Conservation (phyloP, 2,797 vertebrate genomes). For the Enteromius trimaculatus region DNA sequence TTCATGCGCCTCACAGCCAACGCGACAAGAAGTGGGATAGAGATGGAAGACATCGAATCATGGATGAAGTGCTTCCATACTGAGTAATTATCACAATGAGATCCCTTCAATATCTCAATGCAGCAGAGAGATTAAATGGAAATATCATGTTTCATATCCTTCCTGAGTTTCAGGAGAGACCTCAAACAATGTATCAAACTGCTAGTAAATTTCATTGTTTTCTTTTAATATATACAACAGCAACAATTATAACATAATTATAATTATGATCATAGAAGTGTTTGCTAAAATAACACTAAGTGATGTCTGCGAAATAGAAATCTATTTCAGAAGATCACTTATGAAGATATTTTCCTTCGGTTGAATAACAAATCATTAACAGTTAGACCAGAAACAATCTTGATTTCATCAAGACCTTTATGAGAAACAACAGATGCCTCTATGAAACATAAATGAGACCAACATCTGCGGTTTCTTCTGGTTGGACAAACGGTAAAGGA, state of each 20-base stretch:
- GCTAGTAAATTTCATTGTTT: background rate
- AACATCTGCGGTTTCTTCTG: background rate
- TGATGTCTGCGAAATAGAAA: background rate
- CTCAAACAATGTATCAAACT: background rate
- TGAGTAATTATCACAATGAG: background rate
- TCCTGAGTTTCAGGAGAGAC: background rate
- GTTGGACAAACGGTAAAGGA: background rate
- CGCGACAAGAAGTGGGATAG: conserved; percentile 44
- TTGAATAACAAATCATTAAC: background rate
- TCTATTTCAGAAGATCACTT: background rate
- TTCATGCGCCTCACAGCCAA: conserved; percentile 52
- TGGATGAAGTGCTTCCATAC: background rate
- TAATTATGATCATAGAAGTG: background rate
- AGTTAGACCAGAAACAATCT: background rate
- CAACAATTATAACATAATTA: background rate
- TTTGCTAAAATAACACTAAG: background rate
- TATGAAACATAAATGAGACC: conserved; percentile 2
- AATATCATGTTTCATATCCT: conserved; percentile 29
- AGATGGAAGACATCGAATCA: background rate
- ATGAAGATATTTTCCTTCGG: background rate
- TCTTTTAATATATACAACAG: background rate
- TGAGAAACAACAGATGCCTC: background rate
- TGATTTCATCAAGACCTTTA: background rate
- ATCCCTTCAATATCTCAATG: background rate
- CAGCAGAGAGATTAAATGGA: background rate